Evolutionary conservation across 1,140 invertebrate species (phyloP).

Genomic region (Linepithema humile): DNA sequence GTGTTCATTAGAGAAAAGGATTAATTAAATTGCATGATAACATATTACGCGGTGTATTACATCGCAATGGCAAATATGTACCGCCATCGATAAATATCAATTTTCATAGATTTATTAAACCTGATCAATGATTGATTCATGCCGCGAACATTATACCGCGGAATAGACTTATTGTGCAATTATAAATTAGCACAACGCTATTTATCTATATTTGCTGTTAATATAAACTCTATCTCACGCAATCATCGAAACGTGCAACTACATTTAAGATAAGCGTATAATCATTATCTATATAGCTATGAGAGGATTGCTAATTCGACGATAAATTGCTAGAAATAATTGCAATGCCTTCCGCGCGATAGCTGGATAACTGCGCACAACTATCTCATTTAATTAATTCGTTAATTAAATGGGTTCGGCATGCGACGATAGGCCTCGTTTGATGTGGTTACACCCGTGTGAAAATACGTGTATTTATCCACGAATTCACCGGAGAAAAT

Average conservation of each 20-base stretch:
- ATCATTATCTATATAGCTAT: neutral
- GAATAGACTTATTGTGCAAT: too few species aligned
- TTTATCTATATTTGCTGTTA: too few species aligned
- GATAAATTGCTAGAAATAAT: constrained; percentile 20
- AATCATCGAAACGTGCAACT: neutral
- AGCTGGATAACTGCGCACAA: neutral
- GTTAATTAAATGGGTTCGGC: constrained; percentile 50
- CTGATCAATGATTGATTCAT: neutral
- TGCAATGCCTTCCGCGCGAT: neutral
- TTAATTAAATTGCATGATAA: constrained; percentile 23
- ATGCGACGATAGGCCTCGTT: constrained; percentile 24
- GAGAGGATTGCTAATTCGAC: neutral
- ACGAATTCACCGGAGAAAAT: neutral
- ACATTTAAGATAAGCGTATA: neutral
- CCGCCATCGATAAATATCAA: neutral
- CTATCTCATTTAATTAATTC: constrained; percentile 57
- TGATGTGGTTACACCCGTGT: neutral
- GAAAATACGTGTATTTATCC: constrained; percentile 11
- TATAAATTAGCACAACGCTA: too few species aligned
- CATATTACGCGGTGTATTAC: neutral
- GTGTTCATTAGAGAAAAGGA: constrained; percentile 7
- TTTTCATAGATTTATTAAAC: constrained; percentile 7
- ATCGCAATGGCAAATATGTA: neutral
- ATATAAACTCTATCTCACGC: neutral
- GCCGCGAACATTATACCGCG: too few species aligned